These are phyloP conservation scores for Scotopteryx bipunctaria DNA, from an alignment of 2,888 invertebrate species.

Conservation along the genomic window DNA sequence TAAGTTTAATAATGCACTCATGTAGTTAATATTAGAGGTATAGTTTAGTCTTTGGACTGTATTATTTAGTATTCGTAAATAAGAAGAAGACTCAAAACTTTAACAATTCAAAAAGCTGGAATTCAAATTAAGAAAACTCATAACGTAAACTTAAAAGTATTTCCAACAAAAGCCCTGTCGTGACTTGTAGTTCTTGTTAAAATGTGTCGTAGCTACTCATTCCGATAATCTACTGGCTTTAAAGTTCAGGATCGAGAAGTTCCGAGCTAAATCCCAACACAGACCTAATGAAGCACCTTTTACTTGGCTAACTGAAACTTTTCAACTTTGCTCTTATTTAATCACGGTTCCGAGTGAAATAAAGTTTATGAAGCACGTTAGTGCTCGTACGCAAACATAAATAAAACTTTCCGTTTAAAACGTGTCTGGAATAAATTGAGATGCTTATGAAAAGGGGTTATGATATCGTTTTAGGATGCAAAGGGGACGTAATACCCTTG, in stretches of 20 bases:
- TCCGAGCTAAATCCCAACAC: conserved; percentile 27
- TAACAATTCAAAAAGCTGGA: background rate
- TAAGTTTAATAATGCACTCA: too few species aligned
- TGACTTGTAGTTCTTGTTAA: conserved; percentile 21
- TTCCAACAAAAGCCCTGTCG: background rate
- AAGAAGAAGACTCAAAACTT: background rate
- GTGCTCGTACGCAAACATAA: conserved; percentile 12
- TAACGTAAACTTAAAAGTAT: background rate
- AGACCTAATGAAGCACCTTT: conserved; percentile 35
- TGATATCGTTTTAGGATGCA: background rate
- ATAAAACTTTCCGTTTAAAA: conserved; percentile 12
- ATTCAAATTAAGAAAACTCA: background rate
- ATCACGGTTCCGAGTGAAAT: conserved; percentile 19
- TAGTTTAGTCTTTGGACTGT: too few species aligned
- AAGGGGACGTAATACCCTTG: too few species aligned
- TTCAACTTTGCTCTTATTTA: conserved; percentile 23
- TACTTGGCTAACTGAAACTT: conserved; percentile 28
- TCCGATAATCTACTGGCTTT: conserved; percentile 31
- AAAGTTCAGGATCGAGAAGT: conserved; percentile 33
- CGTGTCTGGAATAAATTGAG: conserved; percentile 17
- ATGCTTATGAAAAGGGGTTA: background rate
- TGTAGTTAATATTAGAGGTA: background rate
- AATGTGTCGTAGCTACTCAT: conserved; percentile 20
- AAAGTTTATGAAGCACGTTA: conserved; percentile 12
- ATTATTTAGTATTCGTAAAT: too few species aligned